phyloP scores from a whole-genome alignment of 2,888 invertebrate species.

The Diaprepes abbreviatus region DNA sequence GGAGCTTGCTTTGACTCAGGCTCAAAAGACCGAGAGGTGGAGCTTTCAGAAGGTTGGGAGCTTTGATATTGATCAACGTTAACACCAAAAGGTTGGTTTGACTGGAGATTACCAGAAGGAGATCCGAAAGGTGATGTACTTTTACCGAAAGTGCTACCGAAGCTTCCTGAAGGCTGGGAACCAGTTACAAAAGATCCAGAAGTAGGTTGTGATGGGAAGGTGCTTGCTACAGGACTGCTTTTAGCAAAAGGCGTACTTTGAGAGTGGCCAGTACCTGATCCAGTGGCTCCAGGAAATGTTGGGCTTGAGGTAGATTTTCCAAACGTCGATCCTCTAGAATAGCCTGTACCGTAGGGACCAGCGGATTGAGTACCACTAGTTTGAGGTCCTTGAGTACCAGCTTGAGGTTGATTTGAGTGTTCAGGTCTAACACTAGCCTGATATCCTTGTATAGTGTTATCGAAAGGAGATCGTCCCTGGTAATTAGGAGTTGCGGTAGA shows the following conservation, averaged over 20 bases:
- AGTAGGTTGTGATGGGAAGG: neutral
- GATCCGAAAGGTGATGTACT: neutral
- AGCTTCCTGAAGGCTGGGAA: neutral
- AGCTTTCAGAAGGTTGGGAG: neutral
- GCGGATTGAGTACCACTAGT: neutral
- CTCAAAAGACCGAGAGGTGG: neutral
- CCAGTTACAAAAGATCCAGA: neutral
- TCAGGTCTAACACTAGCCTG: slow-evolving; percentile 1
- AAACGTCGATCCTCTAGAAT: neutral
- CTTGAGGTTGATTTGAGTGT: neutral
- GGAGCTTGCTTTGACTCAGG: neutral
- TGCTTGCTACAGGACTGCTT: neutral
- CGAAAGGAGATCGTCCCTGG: neutral
- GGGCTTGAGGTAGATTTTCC: neutral
- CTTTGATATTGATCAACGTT: neutral
- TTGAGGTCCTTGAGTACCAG: too few species aligned
- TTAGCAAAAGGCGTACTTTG: slow-evolving; percentile 9
- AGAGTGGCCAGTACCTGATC: slow-evolving; percentile 7
- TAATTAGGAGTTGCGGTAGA: neutral
- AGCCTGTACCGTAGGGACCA: neutral
- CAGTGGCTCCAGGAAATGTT: slow-evolving; percentile 10
- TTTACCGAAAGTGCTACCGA: neutral
- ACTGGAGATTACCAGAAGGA: neutral
- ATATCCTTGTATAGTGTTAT: neutral
- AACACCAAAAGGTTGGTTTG: neutral